Evolutionary conservation across 2,797 vertebrate species (phyloP).

Genomic region (Phoeniculus purpureus): DNA sequence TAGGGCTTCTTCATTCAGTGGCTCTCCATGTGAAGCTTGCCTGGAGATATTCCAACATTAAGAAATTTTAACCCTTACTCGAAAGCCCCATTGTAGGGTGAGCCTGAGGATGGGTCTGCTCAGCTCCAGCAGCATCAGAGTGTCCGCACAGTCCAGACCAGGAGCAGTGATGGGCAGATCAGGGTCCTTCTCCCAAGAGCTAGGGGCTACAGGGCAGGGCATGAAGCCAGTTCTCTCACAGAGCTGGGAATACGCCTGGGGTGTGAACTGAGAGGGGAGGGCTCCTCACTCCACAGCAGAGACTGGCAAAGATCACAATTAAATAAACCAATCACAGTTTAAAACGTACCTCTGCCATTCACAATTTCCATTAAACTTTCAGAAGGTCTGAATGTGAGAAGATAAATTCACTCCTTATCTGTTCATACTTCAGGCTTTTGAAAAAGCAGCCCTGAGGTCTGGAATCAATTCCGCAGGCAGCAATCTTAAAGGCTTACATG

Average conservation of each 20-base stretch:
- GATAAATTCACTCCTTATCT: conserved; percentile 28
- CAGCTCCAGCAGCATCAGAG: fast-evolving
- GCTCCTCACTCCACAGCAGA: background rate
- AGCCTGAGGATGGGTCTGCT: background rate
- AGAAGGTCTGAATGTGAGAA: conserved; percentile 26
- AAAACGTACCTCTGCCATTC: conserved; percentile 6
- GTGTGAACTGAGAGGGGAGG: background rate
- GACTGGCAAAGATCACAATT: background rate
- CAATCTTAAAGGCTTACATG: conserved; percentile 13
- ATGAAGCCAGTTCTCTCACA: background rate
- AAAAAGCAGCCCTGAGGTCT: background rate
- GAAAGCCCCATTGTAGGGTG: background rate
- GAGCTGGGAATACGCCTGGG: background rate
- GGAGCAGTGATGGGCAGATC: background rate
- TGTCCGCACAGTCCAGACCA: background rate
- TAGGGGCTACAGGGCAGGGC: background rate
- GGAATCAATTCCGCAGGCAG: conserved; percentile 21
- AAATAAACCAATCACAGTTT: background rate
- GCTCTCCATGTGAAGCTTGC: background rate
- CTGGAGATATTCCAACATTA: background rate
- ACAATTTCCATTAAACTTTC: conserved; percentile 9
- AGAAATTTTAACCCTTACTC: background rate
- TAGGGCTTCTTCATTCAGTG: background rate
- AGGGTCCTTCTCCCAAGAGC: background rate
- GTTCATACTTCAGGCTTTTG: background rate